Evolutionary conservation across 2,113 vertebrate genomes (phyloP).

Genomic region (Neodontobutis hainanensis): DNA sequence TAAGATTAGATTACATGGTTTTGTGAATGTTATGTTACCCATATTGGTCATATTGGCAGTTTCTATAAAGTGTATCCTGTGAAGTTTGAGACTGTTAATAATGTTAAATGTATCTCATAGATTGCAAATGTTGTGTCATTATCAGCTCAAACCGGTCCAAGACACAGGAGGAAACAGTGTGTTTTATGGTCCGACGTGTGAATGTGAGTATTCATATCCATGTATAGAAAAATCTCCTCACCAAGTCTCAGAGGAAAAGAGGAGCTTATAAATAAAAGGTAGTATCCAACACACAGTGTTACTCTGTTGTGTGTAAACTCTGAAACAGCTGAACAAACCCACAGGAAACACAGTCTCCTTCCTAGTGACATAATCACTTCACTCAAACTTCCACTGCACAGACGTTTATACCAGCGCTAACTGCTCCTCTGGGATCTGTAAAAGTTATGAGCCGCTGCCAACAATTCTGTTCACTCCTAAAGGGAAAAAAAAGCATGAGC

Average conservation of each 20-base stretch:
- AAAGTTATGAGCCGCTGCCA: constrained; percentile 12
- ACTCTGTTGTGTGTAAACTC: neutral
- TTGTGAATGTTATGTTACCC: no score
- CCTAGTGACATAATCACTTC: constrained; percentile 58
- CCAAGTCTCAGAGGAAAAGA: constrained; percentile 26
- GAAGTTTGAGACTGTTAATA: no score
- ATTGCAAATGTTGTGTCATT: no score
- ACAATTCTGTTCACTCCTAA: constrained; percentile 17
- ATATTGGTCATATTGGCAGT: no score
- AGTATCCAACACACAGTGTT: neutral
- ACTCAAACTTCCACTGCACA: constrained; percentile 20
- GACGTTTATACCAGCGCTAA: constrained; percentile 8
- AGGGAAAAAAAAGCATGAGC: constrained; percentile 16
- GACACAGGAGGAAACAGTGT: no score
- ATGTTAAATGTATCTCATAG: no score
- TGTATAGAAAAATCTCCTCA: constrained; percentile 46
- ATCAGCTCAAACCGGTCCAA: no score
- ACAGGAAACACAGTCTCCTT: constrained; percentile 56
- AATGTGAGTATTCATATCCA: constrained; percentile 46
- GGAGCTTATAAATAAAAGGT: constrained; percentile 25
- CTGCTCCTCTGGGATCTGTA: constrained; percentile 22
- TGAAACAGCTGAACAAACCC: constrained; percentile 34
- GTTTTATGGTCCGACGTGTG: constrained; percentile 2
- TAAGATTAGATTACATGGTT: no score
- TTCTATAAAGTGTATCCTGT: no score